phyloP scores from a whole-genome alignment of 2,888 invertebrate genomes.

The Drosophila prostipennis region DNA sequence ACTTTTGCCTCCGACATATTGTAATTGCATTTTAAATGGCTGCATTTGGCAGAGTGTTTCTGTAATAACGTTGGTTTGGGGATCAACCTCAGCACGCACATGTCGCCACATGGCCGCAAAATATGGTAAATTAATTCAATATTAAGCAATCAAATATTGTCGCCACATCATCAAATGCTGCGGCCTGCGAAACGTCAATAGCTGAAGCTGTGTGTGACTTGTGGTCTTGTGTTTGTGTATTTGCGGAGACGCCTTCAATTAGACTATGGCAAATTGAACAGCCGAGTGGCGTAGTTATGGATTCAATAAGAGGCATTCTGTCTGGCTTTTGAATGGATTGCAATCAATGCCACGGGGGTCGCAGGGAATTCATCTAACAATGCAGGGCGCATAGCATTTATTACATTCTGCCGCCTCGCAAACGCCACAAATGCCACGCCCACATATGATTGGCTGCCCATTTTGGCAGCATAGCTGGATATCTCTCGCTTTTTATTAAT shows the following conservation, averaged over 20 bases:
- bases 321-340: slow-evolving; percentile 42
- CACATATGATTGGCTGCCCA: slow-evolving; percentile 51
- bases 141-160: slow-evolving; percentile 79
- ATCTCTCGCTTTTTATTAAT: slow-evolving; percentile 60
- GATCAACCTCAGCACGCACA: slow-evolving; percentile 51
- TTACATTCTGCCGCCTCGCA: slow-evolving; percentile 28
- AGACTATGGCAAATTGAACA: slow-evolving; percentile 67
- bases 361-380: slow-evolving; percentile 40
- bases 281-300: slow-evolving; percentile 16
- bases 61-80: slow-evolving; percentile 18
- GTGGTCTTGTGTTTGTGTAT: slow-evolving; percentile 40
- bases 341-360: slow-evolving; percentile 46
- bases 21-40: slow-evolving; percentile 68
- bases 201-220: slow-evolving; percentile 16
- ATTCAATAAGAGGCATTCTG: slow-evolving; percentile 45
- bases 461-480: slow-evolving; percentile 22
- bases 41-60: slow-evolving; percentile 4
- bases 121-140: slow-evolving; percentile 76
- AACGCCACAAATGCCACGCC: not conserved
- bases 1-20: slow-evolving; percentile 18
- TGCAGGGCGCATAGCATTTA: slow-evolving; percentile 24
- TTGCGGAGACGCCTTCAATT: slow-evolving; percentile 51
- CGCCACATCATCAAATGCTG: slow-evolving; percentile 73
- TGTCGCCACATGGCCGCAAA: slow-evolving; percentile 56
- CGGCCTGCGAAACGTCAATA: slow-evolving; percentile 50